Evolutionary conservation across 2,888 invertebrate species (phyloP), one percentile per base, ranked within the genome.

Genomic region (Scaptomyza reducta): DNA sequence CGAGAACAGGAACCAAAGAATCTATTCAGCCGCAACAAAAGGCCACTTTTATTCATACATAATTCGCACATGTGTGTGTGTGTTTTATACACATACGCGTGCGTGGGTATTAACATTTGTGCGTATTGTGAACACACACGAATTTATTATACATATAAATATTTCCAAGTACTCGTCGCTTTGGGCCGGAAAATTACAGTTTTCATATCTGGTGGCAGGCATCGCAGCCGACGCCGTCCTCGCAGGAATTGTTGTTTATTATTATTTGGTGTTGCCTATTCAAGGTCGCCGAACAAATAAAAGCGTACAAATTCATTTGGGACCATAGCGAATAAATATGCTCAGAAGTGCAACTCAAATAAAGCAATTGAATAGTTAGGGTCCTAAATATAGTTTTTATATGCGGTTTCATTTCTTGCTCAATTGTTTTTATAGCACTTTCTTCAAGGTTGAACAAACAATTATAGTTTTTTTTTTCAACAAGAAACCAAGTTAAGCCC

Each of bases 121-220:
- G 62, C 66, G 56, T 41, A 25, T 3, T 27, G 53, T 42, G 51
- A 46, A 56, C 9, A 44, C 29, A 49, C n/a, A 49, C 6, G 31
- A 11, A 51, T 18, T 18, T 50, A 54, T 5, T 38, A 41, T 27
- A 38, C 29, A 41, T 22, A 47, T 53, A 35, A 18, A 47, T 42
- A 58, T 50, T 9, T 18, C 41, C 38, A 25, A 42, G 59, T 51
- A 66, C 70, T 70, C 63, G 31, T 62, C 22, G 74, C 70, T 66
- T 64, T 65, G 61, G 55, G 40, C 68, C 63, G 71, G 77, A 86
- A 84, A 84, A 79, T 86, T 86, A 79, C 80, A 88, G 86, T 72
- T 79, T 77, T 70, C 65, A 86, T 83, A 69, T 81, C 67, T 66
- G 62, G 60, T 64, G 74, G 47, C 65, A 10, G 49, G 41, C 65